These are phyloP conservation scores for Gymnoscopelus braueri DNA, from an alignment of 2,797 vertebrate genomes.

Conservation along the genomic window DNA sequence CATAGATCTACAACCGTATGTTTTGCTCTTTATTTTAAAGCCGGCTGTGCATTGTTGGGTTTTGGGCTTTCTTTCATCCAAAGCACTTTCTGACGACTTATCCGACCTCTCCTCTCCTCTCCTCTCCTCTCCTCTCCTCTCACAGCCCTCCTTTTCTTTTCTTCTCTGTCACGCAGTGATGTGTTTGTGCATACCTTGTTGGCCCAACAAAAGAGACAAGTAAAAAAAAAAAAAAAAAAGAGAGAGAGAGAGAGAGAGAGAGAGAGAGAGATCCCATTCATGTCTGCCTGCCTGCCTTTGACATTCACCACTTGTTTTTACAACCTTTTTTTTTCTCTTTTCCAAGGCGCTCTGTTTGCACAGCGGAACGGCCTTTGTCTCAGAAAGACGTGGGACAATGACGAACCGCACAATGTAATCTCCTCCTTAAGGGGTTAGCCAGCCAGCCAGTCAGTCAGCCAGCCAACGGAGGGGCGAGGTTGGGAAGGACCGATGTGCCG, in stretches of 20 bases:
- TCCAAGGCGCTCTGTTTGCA: slow-evolving; percentile 71
- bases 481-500: slow-evolving; percentile 62
- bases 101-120: slow-evolving; percentile 30
- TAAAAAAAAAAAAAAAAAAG: too few species aligned
- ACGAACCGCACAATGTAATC: slow-evolving; percentile 72
- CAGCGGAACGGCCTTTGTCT: slow-evolving; percentile 76
- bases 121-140: slow-evolving; percentile 1
- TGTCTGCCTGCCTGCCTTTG: slow-evolving; percentile 72
- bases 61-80: too few species aligned
- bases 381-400: slow-evolving; percentile 67
- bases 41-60: too few species aligned
- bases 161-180: slow-evolving; percentile 84
- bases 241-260: too few species aligned
- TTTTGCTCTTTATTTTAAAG: too few species aligned
- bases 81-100: too few species aligned
- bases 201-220: slow-evolving; percentile 59
- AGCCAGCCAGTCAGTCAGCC: too few species aligned
- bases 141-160: slow-evolving; percentile 85
- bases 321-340: slow-evolving; percentile 51
- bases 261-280: slow-evolving; percentile 71
- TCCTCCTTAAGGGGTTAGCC: slow-evolving; percentile 51
- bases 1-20: too few species aligned
- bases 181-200: slow-evolving; percentile 90
- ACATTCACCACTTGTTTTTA: slow-evolving; percentile 80
- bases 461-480: slow-evolving; percentile 64